Conservation (phyloP, 2,888 invertebrate species). For the Enoplolaimus lenunculus region DNA sequence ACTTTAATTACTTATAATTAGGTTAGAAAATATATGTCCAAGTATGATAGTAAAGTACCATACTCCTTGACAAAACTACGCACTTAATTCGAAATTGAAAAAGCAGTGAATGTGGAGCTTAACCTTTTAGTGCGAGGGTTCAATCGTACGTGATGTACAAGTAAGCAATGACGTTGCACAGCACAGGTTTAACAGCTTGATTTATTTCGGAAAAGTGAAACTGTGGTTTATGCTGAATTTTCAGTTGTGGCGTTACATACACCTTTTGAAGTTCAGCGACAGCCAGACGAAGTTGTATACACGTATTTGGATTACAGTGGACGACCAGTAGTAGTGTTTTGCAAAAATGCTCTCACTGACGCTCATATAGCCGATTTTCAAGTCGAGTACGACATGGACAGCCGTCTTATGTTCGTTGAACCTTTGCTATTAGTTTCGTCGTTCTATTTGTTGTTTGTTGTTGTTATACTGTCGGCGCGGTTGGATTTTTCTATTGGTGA, state of each 20-base stretch:
- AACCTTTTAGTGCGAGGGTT: too few relatives aligned
- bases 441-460: constrained; percentile 70
- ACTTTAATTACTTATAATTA: too few relatives aligned
- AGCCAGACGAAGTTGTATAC: constrained; percentile 61
- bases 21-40: too few relatives aligned
- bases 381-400: constrained; percentile 71
- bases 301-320: constrained; percentile 91
- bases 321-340: constrained; percentile 69
- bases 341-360: constrained; percentile 71
- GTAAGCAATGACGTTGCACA: too few relatives aligned
- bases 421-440: constrained; percentile 75
- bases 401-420: constrained; percentile 73
- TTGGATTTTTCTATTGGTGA: constrained; percentile 78
- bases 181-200: too few relatives aligned
- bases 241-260: constrained; percentile 59
- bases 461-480: constrained; percentile 81
- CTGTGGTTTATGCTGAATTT: too few relatives aligned
- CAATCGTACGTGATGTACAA: too few relatives aligned
- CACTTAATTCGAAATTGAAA: too few relatives aligned
- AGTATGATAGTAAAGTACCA: too few relatives aligned
- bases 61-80: too few relatives aligned
- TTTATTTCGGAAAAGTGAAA: too few relatives aligned
- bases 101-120: too few relatives aligned
- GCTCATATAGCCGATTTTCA: constrained; percentile 83
- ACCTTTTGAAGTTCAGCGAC: constrained; percentile 63